Evolutionary conservation across 2,113 vertebrate species (phyloP).

Genomic region (Cacatua alba): DNA sequence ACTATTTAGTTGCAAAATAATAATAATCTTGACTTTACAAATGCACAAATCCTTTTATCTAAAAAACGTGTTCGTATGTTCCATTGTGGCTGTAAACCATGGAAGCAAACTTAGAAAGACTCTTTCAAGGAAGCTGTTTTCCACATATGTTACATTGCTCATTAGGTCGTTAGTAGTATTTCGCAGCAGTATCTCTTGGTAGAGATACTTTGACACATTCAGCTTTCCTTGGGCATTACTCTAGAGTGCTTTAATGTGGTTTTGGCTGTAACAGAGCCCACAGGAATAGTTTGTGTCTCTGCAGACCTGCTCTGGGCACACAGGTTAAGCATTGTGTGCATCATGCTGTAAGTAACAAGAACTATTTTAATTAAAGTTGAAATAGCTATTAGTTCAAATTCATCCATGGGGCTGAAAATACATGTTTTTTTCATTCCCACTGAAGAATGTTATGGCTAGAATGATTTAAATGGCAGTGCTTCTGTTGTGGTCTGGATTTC

Average conservation of each 20-base stretch:
- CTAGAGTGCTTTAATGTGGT: not conserved
- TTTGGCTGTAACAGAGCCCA: not conserved
- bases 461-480: not conserved
- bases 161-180: not conserved
- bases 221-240: not conserved
- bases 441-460: not conserved
- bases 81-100: not conserved
- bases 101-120: not conserved
- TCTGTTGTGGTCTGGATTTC: not conserved
- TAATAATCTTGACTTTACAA: not conserved
- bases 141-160: not conserved
- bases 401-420: not conserved
- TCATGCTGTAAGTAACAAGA: not conserved
- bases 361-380: not conserved
- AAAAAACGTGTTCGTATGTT: rapidly evolving
- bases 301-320: not conserved
- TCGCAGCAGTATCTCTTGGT: not conserved
- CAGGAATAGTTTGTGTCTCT: not conserved
- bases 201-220: not conserved
- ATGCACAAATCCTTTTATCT: not conserved
- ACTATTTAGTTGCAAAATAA: not conserved
- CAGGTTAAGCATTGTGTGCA: not conserved
- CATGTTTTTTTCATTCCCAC: not conserved
- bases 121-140: not conserved
- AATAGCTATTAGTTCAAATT: not conserved